These are phyloP conservation scores for Cervus canadensis DNA, from an alignment of 2,113 vertebrate species.

Conservation along the genomic window DNA sequence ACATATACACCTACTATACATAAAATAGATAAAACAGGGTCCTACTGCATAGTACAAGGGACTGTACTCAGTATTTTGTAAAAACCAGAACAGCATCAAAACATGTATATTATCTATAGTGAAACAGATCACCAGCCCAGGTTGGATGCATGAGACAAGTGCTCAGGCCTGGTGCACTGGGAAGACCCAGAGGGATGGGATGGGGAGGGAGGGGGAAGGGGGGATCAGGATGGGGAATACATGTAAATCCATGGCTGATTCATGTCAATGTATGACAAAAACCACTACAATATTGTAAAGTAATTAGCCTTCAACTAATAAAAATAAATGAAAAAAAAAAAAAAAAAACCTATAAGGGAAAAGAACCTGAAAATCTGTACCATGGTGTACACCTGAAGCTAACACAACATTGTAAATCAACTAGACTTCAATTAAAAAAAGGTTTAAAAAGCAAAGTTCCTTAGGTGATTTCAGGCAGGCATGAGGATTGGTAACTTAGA, in stretches of 20 bases:
- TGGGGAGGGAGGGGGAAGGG: too few species aligned
- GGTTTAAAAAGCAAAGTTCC: background rate
- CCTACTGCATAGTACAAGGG: background rate
- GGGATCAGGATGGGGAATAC: too few species aligned
- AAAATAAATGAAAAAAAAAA: too few species aligned
- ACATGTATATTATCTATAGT: too few species aligned
- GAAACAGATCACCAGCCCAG: too few species aligned
- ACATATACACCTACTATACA: background rate
- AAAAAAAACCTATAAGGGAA: background rate
- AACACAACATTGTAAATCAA: background rate
- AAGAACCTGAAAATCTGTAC: background rate
- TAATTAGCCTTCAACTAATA: too few species aligned
- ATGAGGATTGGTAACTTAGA: background rate
- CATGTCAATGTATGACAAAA: too few species aligned
- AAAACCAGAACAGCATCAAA: background rate
- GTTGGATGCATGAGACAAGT: too few species aligned
- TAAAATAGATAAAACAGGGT: background rate
- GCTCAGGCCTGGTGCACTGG: too few species aligned
- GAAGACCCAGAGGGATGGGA: too few species aligned
- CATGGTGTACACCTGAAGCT: background rate
- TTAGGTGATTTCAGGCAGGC: background rate
- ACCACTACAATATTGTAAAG: too few species aligned
- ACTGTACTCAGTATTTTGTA: background rate
- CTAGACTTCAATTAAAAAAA: background rate
- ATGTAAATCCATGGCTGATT: too few species aligned